Evolutionary conservation across 2,797 vertebrate species (phyloP), one percentile per base, ranked within the genome.

Genomic region (Heteromormyrus szaboi): DNA sequence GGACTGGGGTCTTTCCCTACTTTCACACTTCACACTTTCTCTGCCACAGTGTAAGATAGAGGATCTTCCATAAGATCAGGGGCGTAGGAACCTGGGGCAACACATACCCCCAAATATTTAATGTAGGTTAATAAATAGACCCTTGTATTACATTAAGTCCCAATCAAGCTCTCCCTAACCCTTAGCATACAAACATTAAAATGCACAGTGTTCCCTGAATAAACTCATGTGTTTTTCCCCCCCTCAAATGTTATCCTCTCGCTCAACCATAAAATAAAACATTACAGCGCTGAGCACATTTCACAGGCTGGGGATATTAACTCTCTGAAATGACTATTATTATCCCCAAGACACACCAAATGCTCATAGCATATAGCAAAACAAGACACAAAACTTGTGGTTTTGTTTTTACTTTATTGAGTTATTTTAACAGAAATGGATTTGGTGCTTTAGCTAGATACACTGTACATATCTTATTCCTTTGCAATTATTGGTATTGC

Each of bases 371-470:
- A 68, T 41, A 50, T 22, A 84, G 54, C 44, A 86, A 81, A 86
- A 85, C 87, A 44, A 90, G 76, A 86, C 65, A 22, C 19, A 19
- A n/a, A 6, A 29, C 72, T 83, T 50, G 41, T 19, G 91, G 59
- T 72, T 87, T 72, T 41, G 25, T 25, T 65, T 25, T 89, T 86
- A 89, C 87, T 88, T 65, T 90, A 93, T 92, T 4, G 90, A 92
- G 90, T 90, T 22, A 48, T 90, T 90, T 85, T 90, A 91, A 92
- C 88, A 91, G 88, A 92, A 91, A 83, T 72, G 59, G 44, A 89
- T 90, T 92, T 89, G 59, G 90, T 68, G 59, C 87, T 91, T 90
- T 56, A 87, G 89, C 90, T 87, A 29, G 76, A 59, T 14, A 29
- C 8, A 84, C 53, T 48, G 8, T 85, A 85, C 41, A n/a, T 33